These are phyloP conservation scores for Odontocerum albicorne DNA, from an alignment of 2,888 invertebrate species.

Conservation along the genomic window DNA sequence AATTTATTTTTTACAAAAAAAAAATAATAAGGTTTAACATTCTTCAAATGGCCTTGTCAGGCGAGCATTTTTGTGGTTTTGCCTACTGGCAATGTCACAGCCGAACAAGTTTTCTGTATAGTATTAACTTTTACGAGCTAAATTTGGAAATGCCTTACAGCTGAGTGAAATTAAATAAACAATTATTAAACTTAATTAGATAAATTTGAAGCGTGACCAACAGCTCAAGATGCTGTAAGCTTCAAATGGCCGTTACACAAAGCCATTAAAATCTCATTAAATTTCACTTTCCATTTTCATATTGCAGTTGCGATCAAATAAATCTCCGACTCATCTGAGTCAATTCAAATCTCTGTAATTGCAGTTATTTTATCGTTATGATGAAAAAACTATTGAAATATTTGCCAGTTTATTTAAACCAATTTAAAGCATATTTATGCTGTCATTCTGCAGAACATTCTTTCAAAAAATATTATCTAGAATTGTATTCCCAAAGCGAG, in stretches of 20 bases:
- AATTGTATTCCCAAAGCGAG: too few species aligned
- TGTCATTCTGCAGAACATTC: too few species aligned
- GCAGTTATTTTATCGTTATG: too few species aligned
- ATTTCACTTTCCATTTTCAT: constrained; percentile 25
- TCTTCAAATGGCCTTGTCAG: constrained; percentile 20
- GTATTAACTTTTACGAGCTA: background rate
- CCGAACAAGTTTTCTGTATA: constrained; percentile 15
- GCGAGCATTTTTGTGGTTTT: constrained; percentile 14
- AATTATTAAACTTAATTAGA: background rate
- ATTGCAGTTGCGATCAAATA: constrained; percentile 20
- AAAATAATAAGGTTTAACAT: constrained; percentile 11
- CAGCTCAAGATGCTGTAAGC: background rate
- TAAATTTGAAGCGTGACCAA: too few species aligned
- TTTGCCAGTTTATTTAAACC: too few species aligned
- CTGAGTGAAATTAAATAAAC: constrained; percentile 1
- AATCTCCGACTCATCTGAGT: too few species aligned
- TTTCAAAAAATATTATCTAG: too few species aligned
- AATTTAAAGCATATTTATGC: too few species aligned
- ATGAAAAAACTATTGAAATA: too few species aligned
- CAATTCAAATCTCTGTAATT: too few species aligned
- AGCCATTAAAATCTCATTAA: constrained; percentile 12
- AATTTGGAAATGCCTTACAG: too few species aligned
- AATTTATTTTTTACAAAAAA: background rate
- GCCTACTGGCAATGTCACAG: constrained; percentile 20
- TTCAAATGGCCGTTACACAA: constrained; percentile 5